Evolutionary conservation across 2,888 invertebrate genomes (phyloP).

Genomic region (Cephus nigrinus): DNA sequence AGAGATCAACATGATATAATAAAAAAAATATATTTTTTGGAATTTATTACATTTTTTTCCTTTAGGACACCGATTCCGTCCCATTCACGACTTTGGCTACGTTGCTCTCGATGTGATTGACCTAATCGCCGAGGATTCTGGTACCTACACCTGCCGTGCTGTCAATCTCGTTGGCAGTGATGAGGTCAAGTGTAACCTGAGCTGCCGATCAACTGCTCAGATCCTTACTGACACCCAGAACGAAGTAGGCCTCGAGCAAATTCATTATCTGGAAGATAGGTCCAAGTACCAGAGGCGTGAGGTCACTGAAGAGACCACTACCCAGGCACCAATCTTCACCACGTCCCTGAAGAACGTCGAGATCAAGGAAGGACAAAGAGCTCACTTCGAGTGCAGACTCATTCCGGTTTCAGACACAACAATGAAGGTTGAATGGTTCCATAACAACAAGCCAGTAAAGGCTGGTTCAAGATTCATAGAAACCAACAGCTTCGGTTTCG

Average conservation of each 20-base stretch:
- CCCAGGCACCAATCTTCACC: slow-evolving; percentile 93
- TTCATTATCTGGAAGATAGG: slow-evolving; percentile 88
- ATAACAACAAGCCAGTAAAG: slow-evolving; percentile 89
- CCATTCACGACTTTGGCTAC: slow-evolving; percentile 98
- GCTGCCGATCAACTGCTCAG: slow-evolving; percentile 81
- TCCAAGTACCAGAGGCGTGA: slow-evolving; percentile 82
- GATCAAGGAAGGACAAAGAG: slow-evolving; percentile 93
- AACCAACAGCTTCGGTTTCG: slow-evolving; percentile 97
- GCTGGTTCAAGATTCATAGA: slow-evolving; percentile 96
- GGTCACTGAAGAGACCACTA: slow-evolving; percentile 83
- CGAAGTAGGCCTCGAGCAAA: slow-evolving; percentile 88
- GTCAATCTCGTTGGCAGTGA: slow-evolving; percentile 91
- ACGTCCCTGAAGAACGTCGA: slow-evolving; percentile 91
- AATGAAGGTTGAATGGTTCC: slow-evolving; percentile 96
- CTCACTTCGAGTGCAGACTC: slow-evolving; percentile 93
- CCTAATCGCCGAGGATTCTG: slow-evolving; percentile 95
- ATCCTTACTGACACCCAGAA: slow-evolving; percentile 89
- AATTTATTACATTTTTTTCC: slow-evolving; percentile 7
- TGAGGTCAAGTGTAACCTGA: slow-evolving; percentile 81
- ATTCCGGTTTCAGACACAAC: slow-evolving; percentile 95
- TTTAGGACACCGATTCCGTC: slow-evolving; percentile 89
- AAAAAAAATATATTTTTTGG: not conserved
- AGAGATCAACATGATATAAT: not conserved
- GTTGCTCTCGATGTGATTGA: slow-evolving; percentile 97
- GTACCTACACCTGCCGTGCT: slow-evolving; percentile 93